These are phyloP conservation scores for Xiphorhynchus erythropygius DNA, from an alignment of 2,797 vertebrate genomes.

Conservation along the genomic window DNA sequence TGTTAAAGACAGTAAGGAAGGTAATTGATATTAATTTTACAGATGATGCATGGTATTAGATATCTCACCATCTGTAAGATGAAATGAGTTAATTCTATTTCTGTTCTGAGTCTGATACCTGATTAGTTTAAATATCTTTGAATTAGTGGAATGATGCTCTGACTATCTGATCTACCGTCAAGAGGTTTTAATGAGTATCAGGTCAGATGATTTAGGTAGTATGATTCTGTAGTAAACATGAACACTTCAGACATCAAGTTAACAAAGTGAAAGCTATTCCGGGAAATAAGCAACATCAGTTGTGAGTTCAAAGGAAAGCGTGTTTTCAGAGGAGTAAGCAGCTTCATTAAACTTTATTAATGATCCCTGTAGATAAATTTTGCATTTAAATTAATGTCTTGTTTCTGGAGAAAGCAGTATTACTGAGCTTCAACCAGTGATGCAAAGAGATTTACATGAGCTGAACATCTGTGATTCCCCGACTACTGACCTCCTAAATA, in stretches of 20 bases:
- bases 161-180: neutral
- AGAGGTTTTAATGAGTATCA: slow-evolving; percentile 14
- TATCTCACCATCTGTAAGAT: neutral
- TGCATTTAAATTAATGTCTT: slow-evolving; percentile 66
- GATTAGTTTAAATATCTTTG: slow-evolving; percentile 32
- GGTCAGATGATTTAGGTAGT: slow-evolving; percentile 26
- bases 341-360: slow-evolving; percentile 64
- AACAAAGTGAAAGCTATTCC: neutral
- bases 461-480: slow-evolving; percentile 64
- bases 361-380: slow-evolving; percentile 44
- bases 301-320: slow-evolving; percentile 47
- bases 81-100: slow-evolving; percentile 4
- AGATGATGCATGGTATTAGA: neutral
- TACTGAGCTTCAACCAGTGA: slow-evolving; percentile 46
- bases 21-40: neutral
- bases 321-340: slow-evolving; percentile 47
- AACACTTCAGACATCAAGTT: neutral
- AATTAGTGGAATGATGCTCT: neutral
- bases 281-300: slow-evolving; percentile 26
- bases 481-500: slow-evolving; percentile 63
- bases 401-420: slow-evolving; percentile 43
- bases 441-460: slow-evolving; percentile 45
- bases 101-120: neutral
- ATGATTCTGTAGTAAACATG: neutral
- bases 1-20: neutral